Evolutionary conservation across 2,797 vertebrate genomes (phyloP), one percentile per base, ranked within the genome.

Genomic region (Danio choprae): DNA sequence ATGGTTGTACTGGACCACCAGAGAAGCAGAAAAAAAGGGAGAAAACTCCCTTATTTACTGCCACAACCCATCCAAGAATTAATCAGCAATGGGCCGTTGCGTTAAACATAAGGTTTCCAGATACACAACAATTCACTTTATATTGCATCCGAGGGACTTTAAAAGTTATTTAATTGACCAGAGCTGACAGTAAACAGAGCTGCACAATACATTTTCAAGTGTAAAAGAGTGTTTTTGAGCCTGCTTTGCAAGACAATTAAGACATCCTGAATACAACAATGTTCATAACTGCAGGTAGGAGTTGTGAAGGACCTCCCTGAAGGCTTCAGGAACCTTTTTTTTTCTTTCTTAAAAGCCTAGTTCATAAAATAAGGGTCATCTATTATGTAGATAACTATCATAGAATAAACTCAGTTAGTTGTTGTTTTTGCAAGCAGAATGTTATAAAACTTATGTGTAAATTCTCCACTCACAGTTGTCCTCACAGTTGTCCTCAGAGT

Each of bases 21-120:
- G 64, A 62, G 77, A 18, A 72, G 74, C n/a, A 15, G 48, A 53
- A 77, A 53, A 71, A 13, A 69, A 59, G 29, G 29, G 29, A 29
- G 29, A 60, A 22, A 72, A 38, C 29, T 38, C 18, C 18, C 58
- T 41, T 59, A 79, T 79, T 72, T 71, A 79, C 36, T 59, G n/a
- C 12, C 22, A 71, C 36, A 36, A 22, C 13, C 46, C 58, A 55
- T 44, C 46, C 51, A 53, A 62, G 36, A 72, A 63, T 79, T 41
- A 51, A 51, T 62, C 60, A 62, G 12, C 41, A 79, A 22, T 58
- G 13, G 40, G 53, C 53, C 5, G 12, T 44, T 72, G 12, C 7
- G 0, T 16, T 58, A 29, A 5, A 1, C 18, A 29, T 44, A 44
- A 58, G 40, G 8, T 72, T 72, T 58, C 13, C 70, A 72, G 70